These are phyloP conservation scores for Aphodius sticticus DNA, from an alignment of 2,888 invertebrate species.

Conservation along the genomic window DNA sequence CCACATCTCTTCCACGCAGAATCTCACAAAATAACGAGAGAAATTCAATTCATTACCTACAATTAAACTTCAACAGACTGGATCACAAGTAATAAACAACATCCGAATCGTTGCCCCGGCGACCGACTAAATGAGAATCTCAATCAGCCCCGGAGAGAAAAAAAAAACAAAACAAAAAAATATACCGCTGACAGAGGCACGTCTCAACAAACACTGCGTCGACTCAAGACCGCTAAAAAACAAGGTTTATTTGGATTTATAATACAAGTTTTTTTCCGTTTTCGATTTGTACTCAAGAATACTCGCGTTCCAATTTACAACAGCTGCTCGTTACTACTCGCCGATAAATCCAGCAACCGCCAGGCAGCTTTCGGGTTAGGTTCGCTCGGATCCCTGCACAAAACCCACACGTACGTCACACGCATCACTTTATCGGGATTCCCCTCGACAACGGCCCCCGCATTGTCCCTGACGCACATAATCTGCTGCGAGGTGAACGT, in stretches of 20 bases:
- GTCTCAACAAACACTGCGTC: constrained; percentile 7
- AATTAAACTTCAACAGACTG: constrained; percentile 18
- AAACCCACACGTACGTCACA: constrained; percentile 96
- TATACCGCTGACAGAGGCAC: not conserved
- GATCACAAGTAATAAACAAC: constrained; percentile 26
- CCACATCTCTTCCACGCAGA: constrained; percentile 13
- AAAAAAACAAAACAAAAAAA: constrained; percentile 7
- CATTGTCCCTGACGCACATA: constrained; percentile 85
- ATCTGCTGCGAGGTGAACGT: constrained; percentile 98
- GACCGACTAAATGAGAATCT: not conserved
- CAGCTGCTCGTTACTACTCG: constrained; percentile 85
- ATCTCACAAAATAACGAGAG: not conserved
- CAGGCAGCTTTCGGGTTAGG: constrained; percentile 95
- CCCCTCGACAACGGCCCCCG: constrained; percentile 90
- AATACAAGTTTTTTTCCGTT: constrained; percentile 10
- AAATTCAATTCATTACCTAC: not conserved
- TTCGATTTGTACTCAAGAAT: constrained; percentile 8
- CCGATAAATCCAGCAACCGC: constrained; percentile 91
- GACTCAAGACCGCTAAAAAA: constrained; percentile 8
- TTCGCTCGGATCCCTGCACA: constrained; percentile 95
- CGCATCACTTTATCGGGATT: constrained; percentile 94
- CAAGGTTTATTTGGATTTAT: constrained; percentile 17
- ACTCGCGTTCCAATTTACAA: constrained; percentile 63
- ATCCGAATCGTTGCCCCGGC: constrained; percentile 12
- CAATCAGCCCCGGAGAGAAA: not conserved